Conservation (phyloP, 2,113 vertebrate species). For the Bagarius yarrelli region DNA sequence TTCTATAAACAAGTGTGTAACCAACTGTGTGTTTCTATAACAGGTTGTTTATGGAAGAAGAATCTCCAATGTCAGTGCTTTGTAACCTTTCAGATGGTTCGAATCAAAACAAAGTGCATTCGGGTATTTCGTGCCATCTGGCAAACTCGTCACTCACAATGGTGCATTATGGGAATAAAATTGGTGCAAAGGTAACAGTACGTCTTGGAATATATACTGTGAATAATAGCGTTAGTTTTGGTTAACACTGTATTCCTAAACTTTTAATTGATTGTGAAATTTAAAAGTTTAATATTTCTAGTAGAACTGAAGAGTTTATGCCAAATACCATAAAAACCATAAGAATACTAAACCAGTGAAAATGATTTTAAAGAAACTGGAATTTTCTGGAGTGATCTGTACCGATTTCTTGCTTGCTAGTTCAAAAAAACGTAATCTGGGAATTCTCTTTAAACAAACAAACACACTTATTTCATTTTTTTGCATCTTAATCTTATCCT, state of each 20-base stretch:
- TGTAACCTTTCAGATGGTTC: background rate
- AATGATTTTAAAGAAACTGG: too few relatives aligned
- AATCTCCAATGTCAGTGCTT: background rate
- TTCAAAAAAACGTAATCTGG: background rate
- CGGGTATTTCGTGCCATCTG: background rate
- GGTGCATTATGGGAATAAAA: background rate
- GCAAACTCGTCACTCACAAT: background rate
- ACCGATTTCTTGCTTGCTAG: background rate
- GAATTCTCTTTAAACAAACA: background rate
- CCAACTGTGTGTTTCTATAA: background rate
- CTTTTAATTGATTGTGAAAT: background rate
- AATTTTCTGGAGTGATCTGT: background rate
- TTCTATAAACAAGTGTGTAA: background rate
- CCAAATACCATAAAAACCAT: background rate
- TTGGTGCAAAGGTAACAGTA: background rate
- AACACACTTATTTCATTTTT: background rate
- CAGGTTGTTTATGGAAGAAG: background rate
- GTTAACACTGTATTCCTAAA: background rate
- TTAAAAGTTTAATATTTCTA: background rate
- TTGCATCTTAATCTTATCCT: background rate
- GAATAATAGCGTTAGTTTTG: background rate
- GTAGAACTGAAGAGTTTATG: background rate
- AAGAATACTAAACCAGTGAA: background rate
- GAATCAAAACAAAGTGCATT: background rate
- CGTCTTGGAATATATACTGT: background rate